Percentiles rank a stretch among this genome's conserved stretches.
Evolutionary conservation across 1,140 invertebrate species (phyloP).

Genomic region (Xylocopa sonorina): DNA sequence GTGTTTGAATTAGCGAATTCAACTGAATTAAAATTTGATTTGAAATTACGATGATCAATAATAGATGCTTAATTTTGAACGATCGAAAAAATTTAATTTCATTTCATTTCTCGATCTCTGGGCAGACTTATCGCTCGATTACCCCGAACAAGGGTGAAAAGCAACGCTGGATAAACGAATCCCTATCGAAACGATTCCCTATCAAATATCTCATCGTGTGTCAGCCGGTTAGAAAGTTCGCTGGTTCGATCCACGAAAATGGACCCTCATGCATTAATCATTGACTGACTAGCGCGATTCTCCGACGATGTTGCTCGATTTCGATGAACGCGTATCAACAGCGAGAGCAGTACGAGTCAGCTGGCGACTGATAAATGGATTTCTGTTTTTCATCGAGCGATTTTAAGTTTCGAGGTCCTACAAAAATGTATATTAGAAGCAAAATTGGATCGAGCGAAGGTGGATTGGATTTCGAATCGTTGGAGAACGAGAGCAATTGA

Average conservation of each 20-base stretch:
- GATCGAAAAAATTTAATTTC: too few relatives aligned
- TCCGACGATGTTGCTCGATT: conserved; percentile 51
- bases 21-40: too few relatives aligned
- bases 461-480: too few relatives aligned
- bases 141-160: not conserved
- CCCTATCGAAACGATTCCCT: conserved; percentile 69
- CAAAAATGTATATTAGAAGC: too few relatives aligned
- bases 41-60: too few relatives aligned
- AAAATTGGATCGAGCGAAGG: too few relatives aligned
- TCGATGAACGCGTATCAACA: conserved; percentile 37
- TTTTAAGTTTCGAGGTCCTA: not conserved
- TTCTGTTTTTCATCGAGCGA: not conserved
- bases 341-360: too few relatives aligned
- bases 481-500: too few relatives aligned
- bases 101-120: too few relatives aligned
- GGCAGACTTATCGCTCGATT: not conserved
- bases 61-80: too few relatives aligned
- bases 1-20: too few relatives aligned
- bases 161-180: conserved; percentile 51
- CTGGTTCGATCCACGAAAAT: conserved; percentile 67
- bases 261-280: conserved; percentile 78
- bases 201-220: conserved; percentile 70
- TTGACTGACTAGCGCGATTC: conserved; percentile 59
- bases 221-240: conserved; percentile 73
- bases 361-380: conserved; percentile 29